Evolutionary conservation across 2,113 vertebrate genomes (phyloP), one percentile per base, ranked within the genome.

Genomic region (Trogon melanurus): DNA sequence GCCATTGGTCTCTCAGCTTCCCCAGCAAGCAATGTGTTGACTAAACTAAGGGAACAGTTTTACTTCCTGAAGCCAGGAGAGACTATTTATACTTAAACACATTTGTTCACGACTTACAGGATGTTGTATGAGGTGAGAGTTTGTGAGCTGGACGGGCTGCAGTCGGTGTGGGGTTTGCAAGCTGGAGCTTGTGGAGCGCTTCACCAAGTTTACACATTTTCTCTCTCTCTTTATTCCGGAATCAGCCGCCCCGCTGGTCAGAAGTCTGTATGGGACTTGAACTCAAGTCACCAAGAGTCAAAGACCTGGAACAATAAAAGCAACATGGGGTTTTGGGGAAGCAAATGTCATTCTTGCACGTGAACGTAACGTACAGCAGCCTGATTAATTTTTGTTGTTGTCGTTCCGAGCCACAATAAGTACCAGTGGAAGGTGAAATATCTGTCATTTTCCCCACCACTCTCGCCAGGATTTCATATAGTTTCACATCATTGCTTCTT

Each of bases 61-160:
- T 97, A 95, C 95, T 98, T 98, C 94, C 93, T 96, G 85, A 95
- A 97, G 95, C 88, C 94, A 95, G 95, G 88, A 95, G 97, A 97
- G 94, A 94, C 91, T 98, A 98, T 98, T 98, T 98, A 96, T 97
- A 97, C 95, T 97, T 97, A 98, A 98, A 98, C 97, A 98, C 96
- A 91, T 96, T 97, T 97, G 94, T 97, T 98, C 86, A 85, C 85
- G 83, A 97, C 97, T 97, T 97, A 94, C 90, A 97, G 91, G 95
- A 91, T 86, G 95, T 91, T 65, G 71, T 85, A 89, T 93, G 95
- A 96, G 95, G 96, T 97, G 97, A 97, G 95, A 97, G 93, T 87
- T 91, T 65, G 58, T 13, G 82, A 97, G 91, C 85, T 60, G 96
- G 94, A 95, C 89, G 94, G 96, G 92, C 91, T 96, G 93, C 91